These are phyloP conservation scores for Drosophila subsilvestris DNA, from an alignment of 2,888 invertebrate genomes.

Conservation along the genomic window DNA sequence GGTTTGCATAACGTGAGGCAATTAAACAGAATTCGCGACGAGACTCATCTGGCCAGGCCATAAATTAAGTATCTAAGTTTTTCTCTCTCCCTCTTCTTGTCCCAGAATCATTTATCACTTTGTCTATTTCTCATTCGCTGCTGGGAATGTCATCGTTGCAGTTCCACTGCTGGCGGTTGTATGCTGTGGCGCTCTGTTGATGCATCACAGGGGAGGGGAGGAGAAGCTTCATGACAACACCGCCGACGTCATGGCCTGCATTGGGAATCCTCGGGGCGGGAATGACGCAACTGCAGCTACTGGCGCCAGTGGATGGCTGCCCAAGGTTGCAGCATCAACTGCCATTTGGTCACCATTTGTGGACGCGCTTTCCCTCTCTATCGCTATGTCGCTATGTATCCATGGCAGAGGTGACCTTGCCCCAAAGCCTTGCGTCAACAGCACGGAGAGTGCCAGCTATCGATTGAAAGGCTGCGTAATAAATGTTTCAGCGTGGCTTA, in stretches of 20 bases:
- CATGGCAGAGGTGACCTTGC: conserved; percentile 41
- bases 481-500: conserved; percentile 24
- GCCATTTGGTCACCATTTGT: conserved; percentile 59
- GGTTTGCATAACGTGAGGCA: conserved; percentile 48
- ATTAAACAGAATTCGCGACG: conserved; percentile 53
- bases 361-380: conserved; percentile 11
- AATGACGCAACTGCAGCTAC: conserved; percentile 32
- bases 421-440: conserved; percentile 9
- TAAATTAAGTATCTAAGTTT: conserved; percentile 48
- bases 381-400: conserved; percentile 2
- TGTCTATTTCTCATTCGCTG: conserved; percentile 19
- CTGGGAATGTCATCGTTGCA: conserved; percentile 25
- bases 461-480: conserved; percentile 59
- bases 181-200: conserved; percentile 2
- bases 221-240: not conserved
- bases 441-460: conserved; percentile 57
- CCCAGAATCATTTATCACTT: conserved; percentile 55
- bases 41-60: conserved; percentile 44
- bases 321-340: conserved; percentile 37
- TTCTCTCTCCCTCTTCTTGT: conserved; percentile 26
- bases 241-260: conserved; percentile 45
- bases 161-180: conserved; percentile 12
- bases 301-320: conserved; percentile 31
- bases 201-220: not conserved
- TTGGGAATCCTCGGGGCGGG: conserved; percentile 31